Evolutionary conservation across 2,113 vertebrate species (phyloP).

Genomic region (Pungitius pungitius): DNA sequence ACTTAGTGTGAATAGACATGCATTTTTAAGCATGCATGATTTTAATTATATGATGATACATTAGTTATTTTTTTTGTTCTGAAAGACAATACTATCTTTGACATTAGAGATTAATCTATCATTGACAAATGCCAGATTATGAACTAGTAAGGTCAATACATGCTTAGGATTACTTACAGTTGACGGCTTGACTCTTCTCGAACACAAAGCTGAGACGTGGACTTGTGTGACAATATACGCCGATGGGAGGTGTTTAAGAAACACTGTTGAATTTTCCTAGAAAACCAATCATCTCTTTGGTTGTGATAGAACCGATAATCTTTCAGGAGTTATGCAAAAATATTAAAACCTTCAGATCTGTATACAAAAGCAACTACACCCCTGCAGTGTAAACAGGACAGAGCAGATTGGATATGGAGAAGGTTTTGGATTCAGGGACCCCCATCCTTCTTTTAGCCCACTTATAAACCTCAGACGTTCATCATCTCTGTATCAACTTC

Average conservation of each 20-base stretch:
- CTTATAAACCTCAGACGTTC: neutral
- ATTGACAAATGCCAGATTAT: neutral
- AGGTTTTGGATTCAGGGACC: neutral
- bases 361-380: constrained; percentile 10
- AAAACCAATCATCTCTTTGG: constrained; percentile 47
- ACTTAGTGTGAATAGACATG: neutral
- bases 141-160: neutral
- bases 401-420: neutral
- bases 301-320: constrained; percentile 15
- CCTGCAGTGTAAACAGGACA: neutral
- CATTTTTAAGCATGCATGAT: neutral
- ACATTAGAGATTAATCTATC: neutral
- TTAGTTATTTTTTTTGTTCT: neutral
- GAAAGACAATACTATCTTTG: neutral
- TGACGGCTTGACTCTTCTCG: constrained; percentile 28
- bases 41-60: neutral
- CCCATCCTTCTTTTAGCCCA: neutral
- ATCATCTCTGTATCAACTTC: neutral
- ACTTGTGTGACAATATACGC: neutral
- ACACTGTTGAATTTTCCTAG: constrained; percentile 60
- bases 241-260: constrained; percentile 16
- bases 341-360: constrained; percentile 35
- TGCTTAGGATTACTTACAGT: constrained; percentile 43
- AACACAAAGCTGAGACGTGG: neutral
- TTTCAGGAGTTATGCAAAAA: constrained; percentile 65